A percentile compares a stretch with the other conserved stretches of the same genome.
Evolutionary conservation across 2,113 vertebrate species (phyloP).

Genomic region (Periophthalmodon schlosseri): DNA sequence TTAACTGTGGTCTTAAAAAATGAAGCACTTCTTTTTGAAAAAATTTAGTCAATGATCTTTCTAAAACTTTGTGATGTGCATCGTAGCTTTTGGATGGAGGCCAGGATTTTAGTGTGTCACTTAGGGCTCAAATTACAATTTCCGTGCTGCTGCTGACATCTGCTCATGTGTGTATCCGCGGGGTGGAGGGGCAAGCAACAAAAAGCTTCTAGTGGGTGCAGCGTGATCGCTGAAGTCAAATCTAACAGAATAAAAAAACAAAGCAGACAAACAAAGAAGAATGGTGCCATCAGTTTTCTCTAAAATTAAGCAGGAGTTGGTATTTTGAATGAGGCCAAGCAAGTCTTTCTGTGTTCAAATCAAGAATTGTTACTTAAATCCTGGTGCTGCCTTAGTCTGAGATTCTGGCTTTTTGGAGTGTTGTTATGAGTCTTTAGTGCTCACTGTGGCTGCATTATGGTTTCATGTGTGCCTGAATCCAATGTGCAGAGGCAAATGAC

Average conservation of each 20-base stretch:
- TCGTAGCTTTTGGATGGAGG: slow-evolving; percentile 9
- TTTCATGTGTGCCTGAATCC: too few species aligned
- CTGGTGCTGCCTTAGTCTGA: not conserved
- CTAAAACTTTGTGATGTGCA: not conserved
- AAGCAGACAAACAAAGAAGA: not conserved
- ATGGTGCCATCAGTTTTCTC: not conserved
- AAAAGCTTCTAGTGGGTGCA: slow-evolving; percentile 12
- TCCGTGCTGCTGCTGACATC: slow-evolving; percentile 44
- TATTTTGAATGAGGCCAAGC: not conserved
- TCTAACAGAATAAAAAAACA: not conserved
- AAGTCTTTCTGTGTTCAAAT: not conserved
- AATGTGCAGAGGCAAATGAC: too few species aligned
- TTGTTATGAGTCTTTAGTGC: slow-evolving; percentile 9
- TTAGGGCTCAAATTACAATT: slow-evolving; percentile 54
- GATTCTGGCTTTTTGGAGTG: not conserved
- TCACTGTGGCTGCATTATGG: too few species aligned
- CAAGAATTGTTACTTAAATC: not conserved
- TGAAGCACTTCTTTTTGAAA: not conserved
- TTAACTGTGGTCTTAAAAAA: not conserved
- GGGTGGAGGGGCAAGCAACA: slow-evolving; percentile 11
- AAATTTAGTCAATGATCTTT: not conserved
- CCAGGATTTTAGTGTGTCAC: slow-evolving; percentile 48
- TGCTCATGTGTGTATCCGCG: slow-evolving; percentile 16
- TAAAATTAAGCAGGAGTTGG: not conserved
- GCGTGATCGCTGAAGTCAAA: slow-evolving; percentile 12